These are phyloP conservation scores for Thera obeliscata DNA, from an alignment of 2,888 invertebrate genomes.

Conservation along the genomic window DNA sequence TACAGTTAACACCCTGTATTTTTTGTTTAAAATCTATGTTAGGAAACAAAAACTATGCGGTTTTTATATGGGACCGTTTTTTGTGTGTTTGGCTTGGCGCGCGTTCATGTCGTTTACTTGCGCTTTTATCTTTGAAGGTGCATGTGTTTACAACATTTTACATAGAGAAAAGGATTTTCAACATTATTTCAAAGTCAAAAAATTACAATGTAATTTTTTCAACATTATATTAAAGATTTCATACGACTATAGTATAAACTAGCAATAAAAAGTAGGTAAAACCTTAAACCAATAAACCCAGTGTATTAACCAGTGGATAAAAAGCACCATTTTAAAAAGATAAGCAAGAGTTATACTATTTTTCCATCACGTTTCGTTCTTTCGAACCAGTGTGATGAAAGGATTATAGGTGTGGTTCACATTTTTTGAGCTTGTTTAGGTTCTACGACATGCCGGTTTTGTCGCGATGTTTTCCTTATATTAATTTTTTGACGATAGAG, in stretches of 20 bases:
- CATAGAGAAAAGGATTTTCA: neutral
- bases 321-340: neutral
- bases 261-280: neutral
- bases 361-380: too few species aligned
- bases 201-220: neutral
- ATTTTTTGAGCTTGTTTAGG: too few species aligned
- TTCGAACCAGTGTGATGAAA: too few species aligned
- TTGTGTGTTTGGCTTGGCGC: slow-evolving; percentile 77
- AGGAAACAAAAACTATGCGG: slow-evolving; percentile 69
- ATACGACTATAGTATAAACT: neutral
- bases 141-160: slow-evolving; percentile 39
- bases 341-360: too few species aligned
- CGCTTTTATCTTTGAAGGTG: slow-evolving; percentile 54
- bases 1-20: slow-evolving; percentile 70
- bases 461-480: neutral
- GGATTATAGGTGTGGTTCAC: too few species aligned
- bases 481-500: neutral
- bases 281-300: too few species aligned
- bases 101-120: slow-evolving; percentile 38
- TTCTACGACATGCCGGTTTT: too few species aligned
- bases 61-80: slow-evolving; percentile 68
- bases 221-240: too few species aligned
- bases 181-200: too few species aligned
- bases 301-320: too few species aligned
- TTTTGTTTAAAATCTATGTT: slow-evolving; percentile 59